Evolutionary conservation across 2,113 vertebrate species (phyloP).

Genomic region (Ariopsis seemanni): DNA sequence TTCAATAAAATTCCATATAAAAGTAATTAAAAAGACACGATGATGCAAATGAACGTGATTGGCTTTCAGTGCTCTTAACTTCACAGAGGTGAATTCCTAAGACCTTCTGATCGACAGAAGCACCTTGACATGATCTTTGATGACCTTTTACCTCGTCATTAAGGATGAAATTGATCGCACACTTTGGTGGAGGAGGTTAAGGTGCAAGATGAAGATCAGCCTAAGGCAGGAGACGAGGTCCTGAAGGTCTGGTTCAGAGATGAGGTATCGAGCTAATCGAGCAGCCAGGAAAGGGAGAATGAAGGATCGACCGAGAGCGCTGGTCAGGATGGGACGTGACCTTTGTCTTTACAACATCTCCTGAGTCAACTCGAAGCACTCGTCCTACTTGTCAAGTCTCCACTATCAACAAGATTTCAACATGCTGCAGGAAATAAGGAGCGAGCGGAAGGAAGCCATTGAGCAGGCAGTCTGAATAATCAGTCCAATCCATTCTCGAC

Average conservation of each 20-base stretch:
- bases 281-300: background rate
- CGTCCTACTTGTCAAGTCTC: background rate
- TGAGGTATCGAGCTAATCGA: constrained; percentile 1
- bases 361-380: background rate
- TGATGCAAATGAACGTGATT: background rate
- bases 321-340: background rate
- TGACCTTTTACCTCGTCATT: constrained; percentile 27
- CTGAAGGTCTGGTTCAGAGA: background rate
- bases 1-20: background rate
- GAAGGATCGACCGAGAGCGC: no score
- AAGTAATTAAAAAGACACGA: background rate
- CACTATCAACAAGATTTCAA: background rate
- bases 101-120: background rate
- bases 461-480: constrained; percentile 61
- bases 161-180: background rate
- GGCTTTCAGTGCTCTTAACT: background rate
- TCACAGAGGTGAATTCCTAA: background rate
- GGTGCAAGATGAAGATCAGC: background rate
- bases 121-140: background rate
- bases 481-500: background rate
- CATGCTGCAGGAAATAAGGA: constrained; percentile 50
- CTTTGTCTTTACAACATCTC: background rate
- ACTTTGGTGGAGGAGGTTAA: background rate
- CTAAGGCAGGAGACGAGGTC: constrained; percentile 24
- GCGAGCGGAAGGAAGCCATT: constrained; percentile 49